Conservation (phyloP, 2,797 vertebrate genomes). For the Luscinia megarhynchos region DNA sequence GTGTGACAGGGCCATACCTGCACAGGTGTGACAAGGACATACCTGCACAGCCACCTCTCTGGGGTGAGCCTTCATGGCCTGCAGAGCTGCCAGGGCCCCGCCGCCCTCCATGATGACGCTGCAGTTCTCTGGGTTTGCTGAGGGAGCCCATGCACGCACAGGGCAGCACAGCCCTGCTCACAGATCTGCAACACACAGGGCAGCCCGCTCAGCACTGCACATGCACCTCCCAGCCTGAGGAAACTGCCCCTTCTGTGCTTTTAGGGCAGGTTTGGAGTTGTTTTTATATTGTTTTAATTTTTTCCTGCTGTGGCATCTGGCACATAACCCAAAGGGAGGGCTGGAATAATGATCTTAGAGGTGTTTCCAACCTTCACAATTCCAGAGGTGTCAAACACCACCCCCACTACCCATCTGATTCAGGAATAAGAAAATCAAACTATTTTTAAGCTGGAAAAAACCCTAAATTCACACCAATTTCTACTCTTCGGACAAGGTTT, state of each 20-base stretch:
- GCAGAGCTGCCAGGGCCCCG: slow-evolving; percentile 86
- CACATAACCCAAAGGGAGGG: fast-evolving
- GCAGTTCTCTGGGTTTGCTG: slow-evolving; percentile 94
- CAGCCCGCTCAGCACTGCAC: too few relatives aligned
- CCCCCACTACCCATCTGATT: not conserved
- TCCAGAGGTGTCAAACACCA: not conserved
- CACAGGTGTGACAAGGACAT: not conserved
- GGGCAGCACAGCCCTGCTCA: slow-evolving; percentile 91
- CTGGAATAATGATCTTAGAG: not conserved
- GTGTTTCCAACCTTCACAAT: fast-evolving
- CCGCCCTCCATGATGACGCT: slow-evolving; percentile 90
- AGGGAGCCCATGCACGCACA: too few relatives aligned
- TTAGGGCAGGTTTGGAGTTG: fast-evolving
- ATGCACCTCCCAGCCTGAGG: fast-evolving
- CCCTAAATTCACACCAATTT: not conserved
- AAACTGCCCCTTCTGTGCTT: fast-evolving
- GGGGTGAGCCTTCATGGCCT: slow-evolving; percentile 86
- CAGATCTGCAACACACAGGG: slow-evolving; percentile 82
- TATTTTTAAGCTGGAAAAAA: fast-evolving
- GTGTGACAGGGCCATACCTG: slow-evolving; percentile 61
- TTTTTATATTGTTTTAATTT: not conserved
- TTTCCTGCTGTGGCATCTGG: too few relatives aligned
- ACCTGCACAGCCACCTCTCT: slow-evolving; percentile 83
- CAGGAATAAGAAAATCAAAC: not conserved
- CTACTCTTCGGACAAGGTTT: fast-evolving